Percentiles rank a stretch among this genome's conserved stretches.
These are phyloP conservation scores for Lacerta viridis DNA, from an alignment of 2,797 vertebrate genomes.

Conservation along the genomic window DNA sequence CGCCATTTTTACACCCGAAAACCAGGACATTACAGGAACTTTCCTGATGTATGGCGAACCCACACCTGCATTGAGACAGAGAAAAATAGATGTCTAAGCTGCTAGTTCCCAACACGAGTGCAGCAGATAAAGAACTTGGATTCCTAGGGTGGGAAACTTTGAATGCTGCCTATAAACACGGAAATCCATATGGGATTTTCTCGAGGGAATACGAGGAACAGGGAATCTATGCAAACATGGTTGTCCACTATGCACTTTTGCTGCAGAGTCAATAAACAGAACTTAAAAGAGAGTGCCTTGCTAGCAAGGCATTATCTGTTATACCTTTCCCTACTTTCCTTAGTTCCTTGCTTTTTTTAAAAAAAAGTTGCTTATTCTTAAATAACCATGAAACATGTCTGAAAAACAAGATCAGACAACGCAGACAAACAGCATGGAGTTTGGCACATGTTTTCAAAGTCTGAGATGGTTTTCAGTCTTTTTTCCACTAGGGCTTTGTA, in stretches of 20 bases:
- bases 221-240: not conserved
- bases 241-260: constrained; percentile 6
- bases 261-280: constrained; percentile 23
- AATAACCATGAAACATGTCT: not conserved
- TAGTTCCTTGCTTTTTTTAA: not conserved
- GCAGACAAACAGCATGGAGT: too few species aligned
- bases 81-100: not conserved
- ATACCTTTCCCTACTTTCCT: not conserved
- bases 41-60: too few species aligned
- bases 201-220: constrained; percentile 19
- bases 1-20: too few species aligned
- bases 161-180: not conserved
- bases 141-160: not conserved
- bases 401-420: too few species aligned
- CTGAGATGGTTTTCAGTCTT: not conserved
- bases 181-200: constrained; percentile 16
- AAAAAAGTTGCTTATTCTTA: not conserved
- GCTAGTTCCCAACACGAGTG: not conserved
- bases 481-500: not conserved
- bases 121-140: not conserved
- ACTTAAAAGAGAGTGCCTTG: not conserved
- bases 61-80: not conserved
- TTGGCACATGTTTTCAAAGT: too few species aligned
- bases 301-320: not conserved
- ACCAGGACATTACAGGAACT: too few species aligned